Base-by-base conservation (phyloP, 2,888 invertebrate genomes). In the Heliconius ethilla region DNA sequence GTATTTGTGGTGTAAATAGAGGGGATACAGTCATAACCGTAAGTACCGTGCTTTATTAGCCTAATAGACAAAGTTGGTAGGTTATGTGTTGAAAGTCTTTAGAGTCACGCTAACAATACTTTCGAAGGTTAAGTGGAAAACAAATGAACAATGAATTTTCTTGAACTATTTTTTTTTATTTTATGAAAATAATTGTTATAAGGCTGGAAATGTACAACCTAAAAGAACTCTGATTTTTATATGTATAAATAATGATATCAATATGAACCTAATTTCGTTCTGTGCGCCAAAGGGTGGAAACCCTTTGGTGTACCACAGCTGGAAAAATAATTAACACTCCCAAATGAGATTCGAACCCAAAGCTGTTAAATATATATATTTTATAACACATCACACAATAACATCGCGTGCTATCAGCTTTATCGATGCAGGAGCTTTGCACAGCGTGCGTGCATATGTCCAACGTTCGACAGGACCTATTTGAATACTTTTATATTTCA, bases 1-100 rank as follows among this genome's bases (percentile, higher is more conserved):
- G n/a, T 72, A 76, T 70, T 70, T 79, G 75, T 76, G 74, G 80
- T 76, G 78, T 72, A 74, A 81, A 81, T 76, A 78, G 76, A 76
- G 78, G 76, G 66, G 78, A 79, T 73, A 66, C 65, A 78, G 69
- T 59, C 63, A 80, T 79, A 79, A 62, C 66, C 73, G 81, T 81
- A 67, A 81, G 81, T 79, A 75, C 69, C 37, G 59, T 70, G 62
- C 66, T 69, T 65, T 78, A 67, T 66, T 74, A 69, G 25, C 37
- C 40, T 40, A 59, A 59, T 37, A 69, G 51, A 69, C 25, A 15
- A n/a, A 75, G 33, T 67, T 51, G 62, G 13, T 62, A 62, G 70
- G 37, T 29, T 33, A 70, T 70, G 70, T 66, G 55, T 65, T 63
- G 33, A 15, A 15, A 65, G 63, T 10, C 45, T 74, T 25, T 45